Base-by-base conservation (phyloP, 2,113 vertebrate species). In the Felis chaus region DNA sequence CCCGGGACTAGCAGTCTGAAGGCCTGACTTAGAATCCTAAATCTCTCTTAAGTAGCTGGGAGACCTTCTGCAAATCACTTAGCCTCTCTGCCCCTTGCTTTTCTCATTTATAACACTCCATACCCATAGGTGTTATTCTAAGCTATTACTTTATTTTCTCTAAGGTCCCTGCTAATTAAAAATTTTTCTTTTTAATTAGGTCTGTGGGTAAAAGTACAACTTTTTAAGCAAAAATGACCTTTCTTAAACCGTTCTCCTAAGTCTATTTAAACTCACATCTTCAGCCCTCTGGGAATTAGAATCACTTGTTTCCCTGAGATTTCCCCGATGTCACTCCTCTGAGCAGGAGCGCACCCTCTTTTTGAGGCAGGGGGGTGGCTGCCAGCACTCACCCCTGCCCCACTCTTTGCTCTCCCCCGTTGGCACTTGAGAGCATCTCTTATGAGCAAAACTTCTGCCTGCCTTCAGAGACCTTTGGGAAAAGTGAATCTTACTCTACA, bases 171-270 rank as follows among this genome's bases (percentile, higher is more conserved):
- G 48, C 63, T 87, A 63, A 95, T 73, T 95, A 63, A 97, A 91
- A 91, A 82, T 73, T 25, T 85, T 97, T 93, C 78, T 63, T 57
- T 94, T 93, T 87, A 97, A 79, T 97, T 92, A 89, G 55, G 15
- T 93, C 57, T 97, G 33, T 91, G 66, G 48, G 27, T 80, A 55
- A 94, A 96, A 84, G 31, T 53, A 94, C 3, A 91, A 55, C 4
- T 71, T 92, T 96, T 94, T 86, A 89, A 93, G 76, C 89, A 91
- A 86, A 97, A 97, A 78, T 65, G n/a, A 88, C 55, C 73, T 69
- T 81, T 93, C 45, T 68, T n/a, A 95, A 73, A 81, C 80, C 21
- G 45, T 57, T 57, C 25, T 86, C 41, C 53, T 66, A 73, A 68
- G 19, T 88, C 68, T 86, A 0, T 88, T 29, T 50, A 36, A 74